Conservation (phyloP, 2,888 invertebrate genomes). For the Allophyes oxyacanthae region DNA sequence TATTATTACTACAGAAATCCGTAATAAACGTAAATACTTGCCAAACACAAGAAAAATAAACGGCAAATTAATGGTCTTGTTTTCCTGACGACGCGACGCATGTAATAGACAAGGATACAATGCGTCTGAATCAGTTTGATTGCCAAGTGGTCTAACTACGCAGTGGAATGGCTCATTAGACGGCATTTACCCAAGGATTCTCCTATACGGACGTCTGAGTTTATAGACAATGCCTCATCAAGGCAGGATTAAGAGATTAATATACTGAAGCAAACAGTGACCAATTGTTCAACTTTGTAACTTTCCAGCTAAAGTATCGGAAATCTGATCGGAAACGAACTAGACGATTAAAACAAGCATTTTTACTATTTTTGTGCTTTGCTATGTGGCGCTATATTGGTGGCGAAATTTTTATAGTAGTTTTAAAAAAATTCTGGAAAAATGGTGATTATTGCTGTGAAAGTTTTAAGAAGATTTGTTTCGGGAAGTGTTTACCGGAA, state of each 20-base stretch:
- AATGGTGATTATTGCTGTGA: too few relatives aligned
- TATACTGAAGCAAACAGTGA: conserved; percentile 19
- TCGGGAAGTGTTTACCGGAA: too few relatives aligned
- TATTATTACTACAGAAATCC: too few relatives aligned
- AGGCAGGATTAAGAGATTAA: conserved; percentile 49
- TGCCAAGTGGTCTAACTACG: conserved; percentile 46
- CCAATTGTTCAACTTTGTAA: conserved; percentile 2
- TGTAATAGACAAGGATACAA: conserved; percentile 15
- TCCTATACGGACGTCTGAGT: conserved; percentile 32
- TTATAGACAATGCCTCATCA: conserved; percentile 55
- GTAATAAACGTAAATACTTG: too few relatives aligned
- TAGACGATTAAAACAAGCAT: background rate
- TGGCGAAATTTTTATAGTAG: conserved; percentile 6
- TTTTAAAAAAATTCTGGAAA: background rate
- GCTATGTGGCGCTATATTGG: background rate
- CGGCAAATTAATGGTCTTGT: conserved; percentile 27
- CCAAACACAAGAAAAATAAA: conserved; percentile 5
- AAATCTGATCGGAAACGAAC: conserved; percentile 2
- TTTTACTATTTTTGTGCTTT: conserved; percentile 1
- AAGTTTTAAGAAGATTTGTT: too few relatives aligned
- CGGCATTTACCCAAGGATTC: conserved; percentile 46
- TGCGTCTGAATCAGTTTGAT: conserved; percentile 47
- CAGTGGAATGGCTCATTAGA: conserved; percentile 54
- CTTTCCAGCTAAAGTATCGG: background rate
- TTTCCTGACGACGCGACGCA: conserved; percentile 20